Percentiles rank a stretch among this genome's conserved stretches.
Evolutionary conservation across 2,888 invertebrate species (phyloP).

Genomic region (Drosophila pegasa): DNA sequence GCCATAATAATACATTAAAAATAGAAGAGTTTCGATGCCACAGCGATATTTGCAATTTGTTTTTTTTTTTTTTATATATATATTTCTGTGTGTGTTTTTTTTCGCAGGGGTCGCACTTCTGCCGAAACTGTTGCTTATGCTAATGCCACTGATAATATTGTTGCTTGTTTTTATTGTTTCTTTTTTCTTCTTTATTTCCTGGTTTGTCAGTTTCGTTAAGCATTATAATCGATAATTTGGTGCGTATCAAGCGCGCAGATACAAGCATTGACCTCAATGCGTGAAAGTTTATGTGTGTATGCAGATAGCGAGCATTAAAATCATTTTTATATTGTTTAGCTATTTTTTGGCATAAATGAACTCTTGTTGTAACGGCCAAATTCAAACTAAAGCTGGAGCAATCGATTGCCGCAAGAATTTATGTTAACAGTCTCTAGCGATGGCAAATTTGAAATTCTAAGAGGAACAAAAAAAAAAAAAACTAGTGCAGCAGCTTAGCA

Average conservation of each 20-base stretch:
- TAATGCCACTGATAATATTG: slow-evolving; percentile 30
- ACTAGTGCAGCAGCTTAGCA: neutral
- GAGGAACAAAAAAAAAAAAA: no score
- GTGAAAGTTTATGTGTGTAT: slow-evolving; percentile 22
- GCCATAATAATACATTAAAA: slow-evolving; percentile 47
- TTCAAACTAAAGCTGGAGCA: neutral
- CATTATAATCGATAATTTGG: slow-evolving; percentile 59
- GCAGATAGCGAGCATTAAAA: slow-evolving; percentile 1
- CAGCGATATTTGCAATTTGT: slow-evolving; percentile 60
- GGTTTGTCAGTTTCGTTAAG: slow-evolving; percentile 59
- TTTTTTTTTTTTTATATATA: slow-evolving; percentile 10
- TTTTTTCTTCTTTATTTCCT: slow-evolving; percentile 63
- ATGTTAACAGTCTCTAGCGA: neutral
- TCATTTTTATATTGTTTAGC: neutral
- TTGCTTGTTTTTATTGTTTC: slow-evolving; percentile 56
- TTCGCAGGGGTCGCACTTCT: slow-evolving; percentile 57
- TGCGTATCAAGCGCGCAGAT: slow-evolving; percentile 40
- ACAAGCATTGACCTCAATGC: slow-evolving; percentile 71
- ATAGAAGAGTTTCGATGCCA: slow-evolving; percentile 57
- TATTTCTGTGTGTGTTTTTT: slow-evolving; percentile 30
- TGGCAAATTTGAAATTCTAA: neutral
- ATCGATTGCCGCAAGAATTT: neutral
- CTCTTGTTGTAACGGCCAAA: neutral
- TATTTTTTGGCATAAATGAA: neutral
- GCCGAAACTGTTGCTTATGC: slow-evolving; percentile 47